These are phyloP conservation scores for Patella pellucida DNA, from an alignment of 2,888 invertebrate species.

Conservation along the genomic window DNA sequence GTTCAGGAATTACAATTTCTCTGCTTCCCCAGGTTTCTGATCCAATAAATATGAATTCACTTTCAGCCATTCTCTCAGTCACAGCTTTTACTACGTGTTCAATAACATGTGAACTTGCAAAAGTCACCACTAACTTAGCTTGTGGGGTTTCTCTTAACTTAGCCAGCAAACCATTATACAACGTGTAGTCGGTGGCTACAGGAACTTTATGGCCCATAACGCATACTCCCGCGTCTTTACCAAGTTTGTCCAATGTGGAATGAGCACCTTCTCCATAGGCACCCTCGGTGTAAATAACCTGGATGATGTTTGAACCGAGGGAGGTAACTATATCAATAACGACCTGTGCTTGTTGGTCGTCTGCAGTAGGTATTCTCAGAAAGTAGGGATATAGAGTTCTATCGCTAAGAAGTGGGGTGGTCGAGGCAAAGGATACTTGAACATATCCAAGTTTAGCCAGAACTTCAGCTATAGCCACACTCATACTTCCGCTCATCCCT, in stretches of 20 bases:
- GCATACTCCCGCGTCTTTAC: neutral
- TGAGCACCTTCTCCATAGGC: neutral
- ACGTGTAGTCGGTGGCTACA: neutral
- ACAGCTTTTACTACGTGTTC: neutral
- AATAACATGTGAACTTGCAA: neutral
- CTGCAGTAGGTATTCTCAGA: conserved; percentile 4
- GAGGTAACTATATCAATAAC: neutral
- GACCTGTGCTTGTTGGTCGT: neutral
- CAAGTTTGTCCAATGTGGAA: neutral
- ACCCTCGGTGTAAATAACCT: neutral
- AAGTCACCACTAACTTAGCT: neutral
- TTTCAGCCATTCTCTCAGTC: neutral
- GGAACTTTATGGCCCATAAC: neutral
- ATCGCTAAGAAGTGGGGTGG: neutral
- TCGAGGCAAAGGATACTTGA: neutral
- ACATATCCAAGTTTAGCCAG: neutral
- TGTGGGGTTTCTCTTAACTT: neutral
- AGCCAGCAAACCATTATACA: neutral
- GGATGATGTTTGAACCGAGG: neutral
- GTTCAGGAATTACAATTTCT: neutral
- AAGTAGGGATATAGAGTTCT: neutral
- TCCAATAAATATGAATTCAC: neutral
- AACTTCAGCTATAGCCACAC: neutral
- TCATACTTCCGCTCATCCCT: neutral
- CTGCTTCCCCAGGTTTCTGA: neutral